A percentile compares a stretch with the other conserved stretches of the same genome.
phyloP scores from a whole-genome alignment of 2,797 vertebrate genomes.

The Hipposideros larvatus region DNA sequence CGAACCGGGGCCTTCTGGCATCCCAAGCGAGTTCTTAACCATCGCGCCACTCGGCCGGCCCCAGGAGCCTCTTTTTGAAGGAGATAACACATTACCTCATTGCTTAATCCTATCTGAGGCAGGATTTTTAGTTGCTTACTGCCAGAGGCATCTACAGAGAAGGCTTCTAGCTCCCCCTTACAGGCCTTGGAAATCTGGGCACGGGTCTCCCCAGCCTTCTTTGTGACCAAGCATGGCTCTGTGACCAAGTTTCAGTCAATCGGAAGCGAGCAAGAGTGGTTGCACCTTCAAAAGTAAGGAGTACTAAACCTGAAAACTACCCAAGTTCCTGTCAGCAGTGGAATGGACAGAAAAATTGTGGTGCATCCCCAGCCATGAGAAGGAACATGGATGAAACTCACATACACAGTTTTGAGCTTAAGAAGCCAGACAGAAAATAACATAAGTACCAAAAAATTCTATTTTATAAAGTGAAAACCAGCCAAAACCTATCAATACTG shows the following conservation, averaged over 20 bases:
- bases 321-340: not conserved
- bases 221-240: not conserved
- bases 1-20: too few relatives aligned
- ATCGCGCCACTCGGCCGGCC: too few relatives aligned
- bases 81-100: not conserved
- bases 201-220: not conserved
- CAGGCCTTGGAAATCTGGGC: not conserved
- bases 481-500: not conserved
- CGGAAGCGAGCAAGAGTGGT: not conserved
- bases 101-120: not conserved
- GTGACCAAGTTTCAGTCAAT: not conserved
- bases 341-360: fast-evolving
- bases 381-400: not conserved
- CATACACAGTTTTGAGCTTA: not conserved
- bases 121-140: not conserved
- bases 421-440: not conserved
- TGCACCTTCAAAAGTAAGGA: not conserved
- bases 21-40: too few relatives aligned
- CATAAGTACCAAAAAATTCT: not conserved
- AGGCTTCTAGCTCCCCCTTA: not conserved
- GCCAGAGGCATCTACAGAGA: not conserved
- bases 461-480: not conserved
- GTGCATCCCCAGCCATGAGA: too few relatives aligned
- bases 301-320: not conserved
- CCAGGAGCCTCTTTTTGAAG: not conserved